A percentile compares a stretch with the other conserved stretches of the same genome.
Conservation (phyloP, 30 jellyfish, hydroid and myxozoan genomes). For the Nemopilema nomurai region DNA sequence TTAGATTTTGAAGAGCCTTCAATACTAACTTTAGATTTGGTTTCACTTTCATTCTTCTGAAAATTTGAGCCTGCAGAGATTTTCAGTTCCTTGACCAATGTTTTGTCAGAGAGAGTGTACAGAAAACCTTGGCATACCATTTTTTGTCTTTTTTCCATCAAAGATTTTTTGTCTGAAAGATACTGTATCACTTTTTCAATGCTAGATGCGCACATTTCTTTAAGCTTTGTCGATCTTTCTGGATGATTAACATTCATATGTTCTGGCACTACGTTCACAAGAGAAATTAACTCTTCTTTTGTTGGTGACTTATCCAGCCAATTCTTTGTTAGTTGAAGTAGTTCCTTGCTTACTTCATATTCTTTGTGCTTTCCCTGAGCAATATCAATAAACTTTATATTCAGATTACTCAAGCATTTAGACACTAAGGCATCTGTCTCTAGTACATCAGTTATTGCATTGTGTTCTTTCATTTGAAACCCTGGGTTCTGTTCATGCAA, state of each 20-base stretch:
- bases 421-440: constrained; percentile 14
- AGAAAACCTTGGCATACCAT: constrained; percentile 40
- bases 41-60: not conserved
- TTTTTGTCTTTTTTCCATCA: constrained; percentile 22
- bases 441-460: constrained; percentile 51
- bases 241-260: constrained; percentile 51
- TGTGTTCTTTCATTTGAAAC: constrained; percentile 32
- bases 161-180: constrained; percentile 11
- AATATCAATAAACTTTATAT: constrained; percentile 7
- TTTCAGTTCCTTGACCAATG: not conserved
- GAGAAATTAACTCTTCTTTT: constrained; percentile 3
- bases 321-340: constrained; percentile 11
- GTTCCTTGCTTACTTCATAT: constrained; percentile 3
- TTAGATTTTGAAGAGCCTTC: not conserved
- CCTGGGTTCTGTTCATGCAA: not conserved
- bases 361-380: constrained; percentile 12
- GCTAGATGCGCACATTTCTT: constrained; percentile 20
- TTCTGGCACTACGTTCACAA: constrained; percentile 30
- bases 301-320: constrained; percentile 25
- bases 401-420: constrained; percentile 3
- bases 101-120: constrained; percentile 3
- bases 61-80: not conserved
- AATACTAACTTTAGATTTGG: not conserved
- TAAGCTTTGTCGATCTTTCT: constrained; percentile 13
- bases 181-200: constrained; percentile 10